These are phyloP conservation scores for Sthenelais limicola DNA, from an alignment of 2,888 invertebrate genomes.

Conservation along the genomic window DNA sequence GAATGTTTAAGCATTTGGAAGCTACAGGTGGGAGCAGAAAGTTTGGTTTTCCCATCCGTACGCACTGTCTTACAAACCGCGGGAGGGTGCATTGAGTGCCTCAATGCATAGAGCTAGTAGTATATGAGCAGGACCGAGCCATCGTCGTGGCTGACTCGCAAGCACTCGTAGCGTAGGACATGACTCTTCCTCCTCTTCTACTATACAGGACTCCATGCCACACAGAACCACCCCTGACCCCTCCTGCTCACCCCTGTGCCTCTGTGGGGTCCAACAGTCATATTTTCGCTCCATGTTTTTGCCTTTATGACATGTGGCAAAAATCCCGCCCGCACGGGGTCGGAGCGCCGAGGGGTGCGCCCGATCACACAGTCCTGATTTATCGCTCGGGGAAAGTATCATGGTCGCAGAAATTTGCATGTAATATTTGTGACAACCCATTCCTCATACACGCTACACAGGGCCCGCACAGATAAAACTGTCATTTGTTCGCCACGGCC, in stretches of 20 bases:
- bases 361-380: constrained; percentile 32
- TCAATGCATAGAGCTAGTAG: no score
- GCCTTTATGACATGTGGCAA: constrained; percentile 21
- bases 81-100: no score
- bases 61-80: no score
- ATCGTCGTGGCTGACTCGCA: no score
- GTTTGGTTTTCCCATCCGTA: no score
- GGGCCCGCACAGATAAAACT: constrained; percentile 36
- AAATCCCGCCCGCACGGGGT: constrained; percentile 21
- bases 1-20: no score
- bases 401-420: constrained; percentile 36
- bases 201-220: not conserved
- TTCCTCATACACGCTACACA: constrained; percentile 36
- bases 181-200: no score
- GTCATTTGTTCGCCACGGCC: constrained; percentile 24
- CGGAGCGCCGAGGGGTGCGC: constrained; percentile 26
- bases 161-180: no score
- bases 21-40: no score
- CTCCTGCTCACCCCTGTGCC: not conserved
- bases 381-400: constrained; percentile 3
- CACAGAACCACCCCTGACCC: not conserved
- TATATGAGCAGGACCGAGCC: no score
- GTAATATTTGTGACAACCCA: constrained; percentile 34
- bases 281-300: constrained; percentile 32
- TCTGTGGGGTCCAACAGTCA: constrained; percentile 13